A percentile compares a stretch with the other conserved stretches of the same genome.
Conservation (phyloP, 30 jellyfish, hydroid and myxozoan species). For the Chrysaora quinquecirrha region DNA sequence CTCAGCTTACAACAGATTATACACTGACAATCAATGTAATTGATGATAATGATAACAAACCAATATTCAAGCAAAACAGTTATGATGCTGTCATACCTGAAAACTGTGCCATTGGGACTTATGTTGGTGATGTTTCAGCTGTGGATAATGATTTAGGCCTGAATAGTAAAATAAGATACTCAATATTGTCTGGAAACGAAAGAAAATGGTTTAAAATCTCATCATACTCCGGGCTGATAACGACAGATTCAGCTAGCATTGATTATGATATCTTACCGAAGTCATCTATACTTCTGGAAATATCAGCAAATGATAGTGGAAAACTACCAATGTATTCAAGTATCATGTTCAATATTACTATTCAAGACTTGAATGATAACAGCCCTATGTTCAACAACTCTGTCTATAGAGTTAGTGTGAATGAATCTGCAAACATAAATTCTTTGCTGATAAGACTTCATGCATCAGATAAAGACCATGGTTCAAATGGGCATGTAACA, state of each 20-base stretch:
- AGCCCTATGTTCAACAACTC: conserved; percentile 62
- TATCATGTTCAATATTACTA: conserved; percentile 16
- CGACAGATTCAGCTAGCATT: conserved; percentile 53
- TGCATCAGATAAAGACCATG: conserved; percentile 57
- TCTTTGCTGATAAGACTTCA: conserved; percentile 8
- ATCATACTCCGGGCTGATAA: conserved; percentile 44
- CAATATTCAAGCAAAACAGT: conserved; percentile 17
- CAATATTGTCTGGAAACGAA: conserved; percentile 36
- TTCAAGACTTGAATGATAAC: conserved; percentile 81
- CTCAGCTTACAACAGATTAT: conserved; percentile 41
- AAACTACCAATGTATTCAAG: conserved; percentile 41
- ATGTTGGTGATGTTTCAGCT: conserved; percentile 63
- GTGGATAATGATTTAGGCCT: conserved; percentile 56
- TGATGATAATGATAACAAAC: conserved; percentile 82
- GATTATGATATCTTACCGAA: conserved; percentile 40
- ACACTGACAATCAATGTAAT: conserved; percentile 14
- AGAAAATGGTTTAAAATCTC: conserved; percentile 55
- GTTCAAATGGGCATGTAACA: conserved; percentile 34
- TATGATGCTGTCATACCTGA: conserved; percentile 37
- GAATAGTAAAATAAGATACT: conserved; percentile 29
- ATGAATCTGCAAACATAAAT: conserved; percentile 32
- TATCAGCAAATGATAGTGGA: conserved; percentile 65
- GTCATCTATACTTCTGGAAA: conserved; percentile 17
- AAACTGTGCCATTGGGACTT: conserved; percentile 53
- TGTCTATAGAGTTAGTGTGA: conserved; percentile 12